phyloP scores from a whole-genome alignment of 2,888 invertebrate genomes.

The Synanthedon tipuliformis region DNA sequence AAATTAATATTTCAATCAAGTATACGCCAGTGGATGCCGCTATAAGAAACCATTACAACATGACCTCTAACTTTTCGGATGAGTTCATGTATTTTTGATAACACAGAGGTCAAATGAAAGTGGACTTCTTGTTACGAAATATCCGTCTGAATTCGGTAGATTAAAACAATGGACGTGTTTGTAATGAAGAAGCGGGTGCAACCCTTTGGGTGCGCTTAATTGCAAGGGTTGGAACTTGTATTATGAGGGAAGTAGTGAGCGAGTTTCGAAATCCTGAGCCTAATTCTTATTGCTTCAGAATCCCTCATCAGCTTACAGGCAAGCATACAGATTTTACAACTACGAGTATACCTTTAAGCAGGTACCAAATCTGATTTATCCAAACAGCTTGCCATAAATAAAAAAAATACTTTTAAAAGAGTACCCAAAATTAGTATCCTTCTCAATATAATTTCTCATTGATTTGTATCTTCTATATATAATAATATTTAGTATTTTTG shows the following conservation, averaged over 20 bases:
- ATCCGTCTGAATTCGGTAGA: slow-evolving; percentile 46
- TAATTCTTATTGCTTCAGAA: neutral
- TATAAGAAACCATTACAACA: slow-evolving; percentile 20
- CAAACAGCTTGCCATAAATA: too few species aligned
- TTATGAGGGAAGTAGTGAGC: neutral
- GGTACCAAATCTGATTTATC: too few species aligned
- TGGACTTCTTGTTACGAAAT: slow-evolving; percentile 36
- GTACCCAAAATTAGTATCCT: too few species aligned
- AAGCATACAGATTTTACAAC: neutral
- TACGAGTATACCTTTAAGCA: too few species aligned
- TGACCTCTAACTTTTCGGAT: slow-evolving; percentile 17
- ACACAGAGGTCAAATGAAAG: slow-evolving; percentile 23
- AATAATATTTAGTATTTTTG: too few species aligned
- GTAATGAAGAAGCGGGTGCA: slow-evolving; percentile 60
- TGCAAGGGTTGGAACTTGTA: slow-evolving; percentile 37
- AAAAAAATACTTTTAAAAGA: too few species aligned
- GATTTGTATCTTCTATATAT: too few species aligned
- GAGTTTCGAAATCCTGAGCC: neutral
- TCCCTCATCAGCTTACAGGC: neutral
- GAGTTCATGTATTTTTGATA: slow-evolving; percentile 8
- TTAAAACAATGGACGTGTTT: slow-evolving; percentile 68
- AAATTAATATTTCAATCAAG: slow-evolving; percentile 60
- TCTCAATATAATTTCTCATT: too few species aligned
- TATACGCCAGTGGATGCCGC: slow-evolving; percentile 34
- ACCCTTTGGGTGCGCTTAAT: slow-evolving; percentile 66